These are phyloP conservation scores for Zaprionus lachaisei DNA, from an alignment of 1,140 invertebrate species.

Conservation along the genomic window DNA sequence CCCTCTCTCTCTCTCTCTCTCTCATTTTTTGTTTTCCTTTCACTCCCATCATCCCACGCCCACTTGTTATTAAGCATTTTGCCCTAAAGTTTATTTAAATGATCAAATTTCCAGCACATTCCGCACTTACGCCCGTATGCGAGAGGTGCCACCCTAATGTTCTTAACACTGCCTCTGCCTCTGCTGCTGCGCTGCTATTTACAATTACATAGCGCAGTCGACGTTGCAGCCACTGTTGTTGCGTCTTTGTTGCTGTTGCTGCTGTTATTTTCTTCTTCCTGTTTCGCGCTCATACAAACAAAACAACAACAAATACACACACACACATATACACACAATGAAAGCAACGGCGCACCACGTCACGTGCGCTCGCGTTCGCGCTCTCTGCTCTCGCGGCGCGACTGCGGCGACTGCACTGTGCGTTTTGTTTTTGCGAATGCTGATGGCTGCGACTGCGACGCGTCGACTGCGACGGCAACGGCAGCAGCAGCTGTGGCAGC, in stretches of 20 bases:
- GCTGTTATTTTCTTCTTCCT: constrained; percentile 48
- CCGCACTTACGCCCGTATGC: constrained; percentile 11
- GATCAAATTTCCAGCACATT: constrained; percentile 30
- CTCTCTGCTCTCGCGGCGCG: constrained; percentile 45
- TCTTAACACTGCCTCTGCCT: constrained; percentile 28
- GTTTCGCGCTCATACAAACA: constrained; percentile 47
- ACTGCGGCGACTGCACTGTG: constrained; percentile 46
- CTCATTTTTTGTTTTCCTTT: background rate
- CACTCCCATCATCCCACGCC: background rate
- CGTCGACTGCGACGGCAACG: constrained; percentile 39
- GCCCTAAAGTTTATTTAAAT: constrained; percentile 34
- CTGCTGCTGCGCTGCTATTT: constrained; percentile 34
- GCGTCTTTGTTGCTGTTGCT: constrained; percentile 39
- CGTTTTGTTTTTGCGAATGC: constrained; percentile 17
- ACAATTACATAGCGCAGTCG: constrained; percentile 58
- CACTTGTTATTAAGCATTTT: constrained; percentile 22
- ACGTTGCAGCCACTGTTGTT: constrained; percentile 40
- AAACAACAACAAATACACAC: constrained; percentile 31
- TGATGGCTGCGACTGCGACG: constrained; percentile 25
- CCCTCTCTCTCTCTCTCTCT: background rate
- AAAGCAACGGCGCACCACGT: constrained; percentile 53
- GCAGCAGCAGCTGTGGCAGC: constrained; percentile 33
- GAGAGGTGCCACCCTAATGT: constrained; percentile 48
- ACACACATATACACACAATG: constrained; percentile 12
- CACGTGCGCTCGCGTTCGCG: constrained; percentile 72